These are phyloP conservation scores for Polypedilum vanderplanki DNA, from an alignment of 1,140 invertebrate genomes.

Conservation along the genomic window DNA sequence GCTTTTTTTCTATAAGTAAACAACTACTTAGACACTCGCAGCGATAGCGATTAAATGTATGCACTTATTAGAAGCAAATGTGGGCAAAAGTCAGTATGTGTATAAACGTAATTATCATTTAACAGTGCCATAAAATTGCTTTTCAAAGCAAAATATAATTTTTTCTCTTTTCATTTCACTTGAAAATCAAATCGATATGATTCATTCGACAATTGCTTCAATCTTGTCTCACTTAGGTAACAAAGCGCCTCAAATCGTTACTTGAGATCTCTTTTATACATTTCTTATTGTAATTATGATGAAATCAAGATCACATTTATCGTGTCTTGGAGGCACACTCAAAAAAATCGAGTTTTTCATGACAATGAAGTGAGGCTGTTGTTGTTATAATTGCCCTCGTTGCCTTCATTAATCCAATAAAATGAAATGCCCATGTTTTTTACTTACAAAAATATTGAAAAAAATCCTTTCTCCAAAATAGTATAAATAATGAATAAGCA, in stretches of 20 bases:
- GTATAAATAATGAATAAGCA: neutral
- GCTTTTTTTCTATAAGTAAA: neutral
- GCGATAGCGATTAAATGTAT: neutral
- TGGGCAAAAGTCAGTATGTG: no score
- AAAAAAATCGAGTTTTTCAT: conserved; percentile 14
- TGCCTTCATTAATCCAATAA: conserved; percentile 11
- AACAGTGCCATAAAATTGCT: conserved; percentile 19
- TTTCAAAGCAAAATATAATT: neutral
- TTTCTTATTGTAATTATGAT: conserved; percentile 7
- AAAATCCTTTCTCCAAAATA: conserved; percentile 13
- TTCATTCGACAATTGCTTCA: conserved; percentile 18
- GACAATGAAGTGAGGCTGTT: conserved; percentile 14
- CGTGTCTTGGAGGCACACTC: neutral
- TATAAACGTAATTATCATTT: conserved; percentile 22
- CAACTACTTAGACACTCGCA: no score
- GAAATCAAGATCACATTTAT: conserved; percentile 19
- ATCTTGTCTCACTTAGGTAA: neutral
- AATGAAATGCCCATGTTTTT: neutral
- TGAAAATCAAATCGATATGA: neutral
- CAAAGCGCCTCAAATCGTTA: neutral
- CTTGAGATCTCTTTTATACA: conserved; percentile 9
- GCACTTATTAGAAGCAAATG: conserved; percentile 18
- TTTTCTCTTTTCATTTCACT: neutral
- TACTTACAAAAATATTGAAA: neutral
- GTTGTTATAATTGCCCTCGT: neutral